Conservation (phyloP, 2,888 invertebrate genomes). For the Nesidiocoris tenuis region DNA sequence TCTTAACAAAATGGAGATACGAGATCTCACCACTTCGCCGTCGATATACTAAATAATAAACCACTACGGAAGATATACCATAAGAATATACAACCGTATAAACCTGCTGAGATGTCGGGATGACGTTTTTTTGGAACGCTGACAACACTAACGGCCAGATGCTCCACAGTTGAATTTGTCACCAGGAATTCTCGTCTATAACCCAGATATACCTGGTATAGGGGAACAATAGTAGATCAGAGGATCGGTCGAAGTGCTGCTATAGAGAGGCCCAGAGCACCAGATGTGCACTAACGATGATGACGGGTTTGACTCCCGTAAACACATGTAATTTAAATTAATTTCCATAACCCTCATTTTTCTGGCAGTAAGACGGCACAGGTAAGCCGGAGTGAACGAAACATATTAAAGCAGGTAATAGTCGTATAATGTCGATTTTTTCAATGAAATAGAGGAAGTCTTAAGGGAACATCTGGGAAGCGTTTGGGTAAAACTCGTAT, state of each 20-base stretch:
- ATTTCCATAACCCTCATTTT: slow-evolving; percentile 23
- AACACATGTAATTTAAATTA: slow-evolving; percentile 31
- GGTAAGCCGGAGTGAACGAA: background rate
- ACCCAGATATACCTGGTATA: too few relatives aligned
- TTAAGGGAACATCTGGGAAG: slow-evolving; percentile 25
- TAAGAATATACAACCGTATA: too few relatives aligned
- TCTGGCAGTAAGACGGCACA: background rate
- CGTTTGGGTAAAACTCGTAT: too few relatives aligned
- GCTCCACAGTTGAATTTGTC: background rate
- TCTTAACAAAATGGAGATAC: too few relatives aligned
- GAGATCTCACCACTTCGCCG: too few relatives aligned
- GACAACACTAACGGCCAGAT: background rate
- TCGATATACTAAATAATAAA: too few relatives aligned
- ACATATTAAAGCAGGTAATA: slow-evolving; percentile 17
- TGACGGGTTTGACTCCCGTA: slow-evolving; percentile 8
- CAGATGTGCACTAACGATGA: slow-evolving; percentile 34
- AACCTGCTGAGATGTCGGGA: too few relatives aligned
- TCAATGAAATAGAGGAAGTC: slow-evolving; percentile 23
- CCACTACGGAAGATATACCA: too few relatives aligned
- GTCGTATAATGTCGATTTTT: slow-evolving; percentile 31
- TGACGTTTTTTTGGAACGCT: too few relatives aligned
- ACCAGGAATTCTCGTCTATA: background rate
- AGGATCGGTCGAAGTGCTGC: background rate
- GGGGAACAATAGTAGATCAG: background rate
- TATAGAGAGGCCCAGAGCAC: background rate